Conservation (phyloP, 2,113 vertebrate genomes). For the Tachuris rubrigastra region DNA sequence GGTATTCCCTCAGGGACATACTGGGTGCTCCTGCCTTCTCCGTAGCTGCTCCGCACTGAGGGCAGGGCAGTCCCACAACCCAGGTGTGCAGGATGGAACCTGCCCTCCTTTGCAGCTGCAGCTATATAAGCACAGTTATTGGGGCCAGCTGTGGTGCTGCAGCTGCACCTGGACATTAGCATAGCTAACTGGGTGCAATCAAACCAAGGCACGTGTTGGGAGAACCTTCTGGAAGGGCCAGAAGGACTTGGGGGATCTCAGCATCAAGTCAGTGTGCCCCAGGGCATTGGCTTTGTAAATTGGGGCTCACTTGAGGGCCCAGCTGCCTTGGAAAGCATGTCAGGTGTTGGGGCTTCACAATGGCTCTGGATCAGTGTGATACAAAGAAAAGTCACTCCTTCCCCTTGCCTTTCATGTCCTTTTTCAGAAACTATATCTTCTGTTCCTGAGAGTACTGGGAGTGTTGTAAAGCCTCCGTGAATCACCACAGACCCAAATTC, state of each 20-base stretch:
- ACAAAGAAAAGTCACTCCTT: not conserved
- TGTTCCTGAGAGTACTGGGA: not conserved
- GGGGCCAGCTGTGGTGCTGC: not conserved
- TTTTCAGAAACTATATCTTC: not conserved
- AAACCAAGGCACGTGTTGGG: fast-evolving
- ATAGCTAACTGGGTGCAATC: fast-evolving
- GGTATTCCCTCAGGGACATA: too few species aligned
- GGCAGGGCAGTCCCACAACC: not conserved
- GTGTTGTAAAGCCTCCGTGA: not conserved
- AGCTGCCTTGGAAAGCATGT: not conserved
- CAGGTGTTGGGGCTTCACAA: not conserved
- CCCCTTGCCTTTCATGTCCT: not conserved
- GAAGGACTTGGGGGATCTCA: not conserved
- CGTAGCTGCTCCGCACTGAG: fast-evolving
- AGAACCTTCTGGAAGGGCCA: not conserved
- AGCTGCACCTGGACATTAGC: not conserved
- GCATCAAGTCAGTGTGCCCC: fast-evolving
- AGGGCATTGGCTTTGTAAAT: fast-evolving
- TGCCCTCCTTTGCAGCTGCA: fast-evolving
- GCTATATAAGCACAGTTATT: not conserved
- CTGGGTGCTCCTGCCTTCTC: fast-evolving
- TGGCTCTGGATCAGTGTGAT: fast-evolving
- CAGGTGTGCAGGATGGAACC: fast-evolving
- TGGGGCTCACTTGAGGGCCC: fast-evolving
- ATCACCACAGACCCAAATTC: not conserved